A percentile compares a stretch with the other conserved stretches of the same genome.
Evolutionary conservation across 2,888 invertebrate species (phyloP).

Genomic region (Callimorpha dominula): DNA sequence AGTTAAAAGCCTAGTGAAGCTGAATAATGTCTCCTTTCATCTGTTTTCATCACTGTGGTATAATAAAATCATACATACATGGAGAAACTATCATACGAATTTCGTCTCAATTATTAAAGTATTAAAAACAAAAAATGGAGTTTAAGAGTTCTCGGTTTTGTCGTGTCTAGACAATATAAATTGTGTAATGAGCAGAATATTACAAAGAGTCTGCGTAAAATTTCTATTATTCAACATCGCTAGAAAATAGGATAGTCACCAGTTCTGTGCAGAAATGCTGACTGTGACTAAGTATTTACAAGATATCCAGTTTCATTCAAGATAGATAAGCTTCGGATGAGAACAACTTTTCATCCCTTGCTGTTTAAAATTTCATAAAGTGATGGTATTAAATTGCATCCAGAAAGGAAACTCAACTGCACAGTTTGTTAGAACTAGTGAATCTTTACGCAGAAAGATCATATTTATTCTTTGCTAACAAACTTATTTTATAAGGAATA

Average conservation of each 20-base stretch:
- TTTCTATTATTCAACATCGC: constrained; percentile 2
- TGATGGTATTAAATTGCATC: constrained; percentile 3
- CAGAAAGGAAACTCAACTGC: background rate
- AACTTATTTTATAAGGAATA: background rate
- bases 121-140: background rate
- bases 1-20: too few species aligned
- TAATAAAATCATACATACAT: too few species aligned
- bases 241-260: constrained; percentile 1
- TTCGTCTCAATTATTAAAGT: background rate
- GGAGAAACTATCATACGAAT: background rate
- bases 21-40: too few species aligned
- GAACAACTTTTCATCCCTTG: constrained; percentile 14
- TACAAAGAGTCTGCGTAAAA: constrained; percentile 9
- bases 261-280: constrained; percentile 5
- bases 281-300: constrained; percentile 7
- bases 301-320: background rate
- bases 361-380: constrained; percentile 11
- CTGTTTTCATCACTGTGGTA: fast-evolving
- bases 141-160: background rate
- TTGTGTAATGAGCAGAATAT: constrained; percentile 12
- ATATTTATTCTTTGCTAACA: background rate
- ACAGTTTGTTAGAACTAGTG: background rate
- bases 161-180: constrained; percentile 21
- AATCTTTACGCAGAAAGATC: background rate
- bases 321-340: background rate